Percentiles rank a stretch among this genome's conserved stretches.
Evolutionary conservation across 2,888 invertebrate species (phyloP).

Genomic region (Agriopis leucophaearia): DNA sequence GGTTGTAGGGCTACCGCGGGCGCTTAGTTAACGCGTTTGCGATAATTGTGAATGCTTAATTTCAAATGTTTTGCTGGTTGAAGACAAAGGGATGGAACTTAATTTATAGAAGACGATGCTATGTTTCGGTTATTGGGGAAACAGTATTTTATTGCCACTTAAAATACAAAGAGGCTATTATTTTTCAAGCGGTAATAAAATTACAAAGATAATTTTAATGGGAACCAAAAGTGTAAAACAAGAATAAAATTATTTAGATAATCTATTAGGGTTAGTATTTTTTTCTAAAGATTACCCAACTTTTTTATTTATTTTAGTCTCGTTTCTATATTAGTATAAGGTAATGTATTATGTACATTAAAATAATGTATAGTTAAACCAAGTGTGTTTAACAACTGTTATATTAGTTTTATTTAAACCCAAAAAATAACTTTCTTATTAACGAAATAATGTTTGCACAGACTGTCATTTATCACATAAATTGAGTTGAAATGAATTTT

Average conservation of each 20-base stretch:
- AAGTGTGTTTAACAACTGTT: neutral
- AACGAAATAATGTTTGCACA: conserved; percentile 22
- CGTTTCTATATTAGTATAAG: neutral
- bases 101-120: conserved; percentile 24
- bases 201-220: conserved; percentile 1
- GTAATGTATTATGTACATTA: neutral
- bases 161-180: neutral
- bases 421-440: conserved; percentile 15
- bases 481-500: conserved; percentile 19
- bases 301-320: no score
- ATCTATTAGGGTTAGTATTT: no score
- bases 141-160: conserved; percentile 5
- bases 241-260: neutral
- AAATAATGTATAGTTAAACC: neutral
- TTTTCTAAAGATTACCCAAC: no score
- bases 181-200: conserved; percentile 8
- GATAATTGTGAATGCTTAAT: conserved; percentile 35
- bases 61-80: conserved; percentile 31
- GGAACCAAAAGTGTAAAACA: no score
- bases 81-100: conserved; percentile 33
- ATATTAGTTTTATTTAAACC: conserved; percentile 20
- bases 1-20: conserved; percentile 37
- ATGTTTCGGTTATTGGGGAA: conserved; percentile 17
- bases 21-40: conserved; percentile 37
- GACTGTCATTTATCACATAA: conserved; percentile 26